Conservation (phyloP, 2,888 invertebrate species). For the Melitaea athalia region DNA sequence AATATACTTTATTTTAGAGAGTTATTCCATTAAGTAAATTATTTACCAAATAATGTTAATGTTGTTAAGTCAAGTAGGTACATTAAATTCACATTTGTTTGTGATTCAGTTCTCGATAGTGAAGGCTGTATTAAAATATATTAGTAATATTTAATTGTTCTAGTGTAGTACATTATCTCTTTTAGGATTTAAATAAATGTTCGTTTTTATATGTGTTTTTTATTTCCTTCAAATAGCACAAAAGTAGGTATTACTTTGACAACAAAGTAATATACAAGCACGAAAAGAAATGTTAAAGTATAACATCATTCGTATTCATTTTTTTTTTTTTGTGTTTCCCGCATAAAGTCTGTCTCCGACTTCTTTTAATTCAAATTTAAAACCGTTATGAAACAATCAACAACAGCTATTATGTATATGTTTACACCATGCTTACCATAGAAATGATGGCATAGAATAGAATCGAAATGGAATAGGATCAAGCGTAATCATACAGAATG, state of each 20-base stretch:
- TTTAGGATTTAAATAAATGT: slow-evolving; percentile 17
- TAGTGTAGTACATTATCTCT: slow-evolving; percentile 4
- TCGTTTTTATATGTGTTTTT: neutral
- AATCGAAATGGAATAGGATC: neutral
- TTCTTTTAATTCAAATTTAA: neutral
- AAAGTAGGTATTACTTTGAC: neutral
- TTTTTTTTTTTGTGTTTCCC: no score
- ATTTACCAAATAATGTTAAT: neutral
- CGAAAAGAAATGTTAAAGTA: no score
- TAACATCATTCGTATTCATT: no score
- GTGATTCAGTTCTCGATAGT: neutral
- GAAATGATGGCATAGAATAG: no score
- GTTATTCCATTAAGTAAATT: neutral
- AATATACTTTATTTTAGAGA: neutral
- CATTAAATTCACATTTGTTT: neutral
- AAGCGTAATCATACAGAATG: neutral
- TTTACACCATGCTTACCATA: no score
- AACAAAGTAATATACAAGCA: no score
- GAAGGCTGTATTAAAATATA: neutral
- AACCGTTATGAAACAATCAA: no score
- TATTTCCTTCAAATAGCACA: neutral
- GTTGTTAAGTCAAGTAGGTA: neutral
- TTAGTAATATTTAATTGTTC: slow-evolving; percentile 1
- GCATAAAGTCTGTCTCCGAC: no score
- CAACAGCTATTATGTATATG: no score